phyloP scores from a whole-genome alignment of 2,797 vertebrate species.

The Hydrophis major region DNA sequence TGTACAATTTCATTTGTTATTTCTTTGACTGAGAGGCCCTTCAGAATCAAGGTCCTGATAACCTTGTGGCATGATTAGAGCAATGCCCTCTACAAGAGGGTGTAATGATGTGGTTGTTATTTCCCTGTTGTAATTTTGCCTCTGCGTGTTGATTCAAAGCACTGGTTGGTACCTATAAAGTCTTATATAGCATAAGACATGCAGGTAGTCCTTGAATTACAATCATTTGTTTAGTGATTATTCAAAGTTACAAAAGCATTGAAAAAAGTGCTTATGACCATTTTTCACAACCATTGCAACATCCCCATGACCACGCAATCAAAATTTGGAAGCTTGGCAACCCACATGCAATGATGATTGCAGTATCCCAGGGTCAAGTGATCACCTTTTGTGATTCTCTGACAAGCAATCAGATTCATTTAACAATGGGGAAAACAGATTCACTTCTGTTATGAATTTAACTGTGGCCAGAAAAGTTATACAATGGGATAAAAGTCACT shows the following conservation, averaged over 20 bases:
- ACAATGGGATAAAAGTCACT: neutral
- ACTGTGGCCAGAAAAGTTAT: too few species aligned
- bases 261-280: accelerated
- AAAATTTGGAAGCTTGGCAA: neutral
- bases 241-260: neutral
- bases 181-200: neutral
- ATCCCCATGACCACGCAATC: neutral
- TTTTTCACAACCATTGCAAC: neutral
- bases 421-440: too few species aligned
- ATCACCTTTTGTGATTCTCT: neutral
- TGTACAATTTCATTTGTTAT: neutral
- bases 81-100: neutral
- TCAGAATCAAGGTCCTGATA: neutral
- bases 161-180: neutral
- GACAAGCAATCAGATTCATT: neutral
- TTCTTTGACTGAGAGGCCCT: neutral
- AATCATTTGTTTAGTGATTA: neutral
- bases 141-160: neutral
- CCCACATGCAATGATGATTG: neutral
- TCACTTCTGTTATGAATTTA: too few species aligned
- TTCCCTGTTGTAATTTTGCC: neutral
- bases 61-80: neutral
- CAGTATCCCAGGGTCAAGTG: neutral
- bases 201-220: too few species aligned
- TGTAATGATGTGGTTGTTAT: neutral